phyloP scores from a whole-genome alignment of 1,140 invertebrate genomes.

The Caerostris extrusa region DNA sequence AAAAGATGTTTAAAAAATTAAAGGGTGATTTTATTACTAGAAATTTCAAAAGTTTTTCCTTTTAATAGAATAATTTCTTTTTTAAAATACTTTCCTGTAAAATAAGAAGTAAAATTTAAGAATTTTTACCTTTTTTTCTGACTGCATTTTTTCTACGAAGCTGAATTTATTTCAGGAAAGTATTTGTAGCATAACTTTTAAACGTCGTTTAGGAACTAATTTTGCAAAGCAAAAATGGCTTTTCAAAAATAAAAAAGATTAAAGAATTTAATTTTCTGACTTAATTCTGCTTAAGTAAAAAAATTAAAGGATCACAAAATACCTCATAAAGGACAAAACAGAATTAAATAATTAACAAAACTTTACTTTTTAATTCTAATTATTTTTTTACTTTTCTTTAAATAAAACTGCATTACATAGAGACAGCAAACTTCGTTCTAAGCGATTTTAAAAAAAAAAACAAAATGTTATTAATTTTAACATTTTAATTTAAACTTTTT shows the following conservation, averaged over 20 bases:
- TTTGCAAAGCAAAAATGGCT: neutral
- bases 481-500: too few species aligned
- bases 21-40: neutral
- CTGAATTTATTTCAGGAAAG: neutral
- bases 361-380: neutral
- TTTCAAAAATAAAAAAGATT: neutral
- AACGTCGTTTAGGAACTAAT: neutral
- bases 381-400: neutral
- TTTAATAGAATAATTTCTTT: neutral
- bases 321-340: neutral
- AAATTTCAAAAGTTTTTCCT: neutral
- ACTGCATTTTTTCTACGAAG: neutral
- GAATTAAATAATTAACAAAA: neutral
- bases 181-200: neutral
- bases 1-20: too few species aligned
- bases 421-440: too few species aligned
- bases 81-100: neutral
- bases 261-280: neutral
- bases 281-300: neutral
- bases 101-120: neutral
- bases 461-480: too few species aligned
- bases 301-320: slow-evolving; percentile 13
- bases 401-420: too few species aligned
- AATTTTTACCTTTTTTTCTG: neutral
- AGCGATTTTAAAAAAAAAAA: too few species aligned